Evolutionary conservation across 2,113 vertebrate genomes (phyloP), one percentile per base, ranked within the genome.

Genomic region (Trematomus loennbergii): DNA sequence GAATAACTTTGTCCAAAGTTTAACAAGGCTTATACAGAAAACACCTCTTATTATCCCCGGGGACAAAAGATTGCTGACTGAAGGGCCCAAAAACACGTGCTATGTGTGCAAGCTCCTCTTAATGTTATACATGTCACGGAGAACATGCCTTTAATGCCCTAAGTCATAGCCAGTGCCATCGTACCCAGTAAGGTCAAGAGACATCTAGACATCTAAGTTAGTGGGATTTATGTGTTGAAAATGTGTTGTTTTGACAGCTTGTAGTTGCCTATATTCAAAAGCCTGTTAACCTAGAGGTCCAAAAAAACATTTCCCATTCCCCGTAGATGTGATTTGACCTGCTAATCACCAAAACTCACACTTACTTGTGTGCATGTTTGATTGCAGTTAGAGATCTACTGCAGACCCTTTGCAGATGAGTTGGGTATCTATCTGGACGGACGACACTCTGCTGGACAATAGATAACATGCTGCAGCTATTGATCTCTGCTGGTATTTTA

Each of bases 401-500:
- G 12, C 15, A 33, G 18, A 59, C 73, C 43, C 25, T 53, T 40
- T 55, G 77, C 71, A 61, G 75, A 69, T 79, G 78, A 84, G 50
- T 61, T 52, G 66, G 83, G 88, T 78, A 45, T 91, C 90, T 92
- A 88, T 86, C 80, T 50, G 10, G 62, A 62, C 57, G 66, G 53
- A 58, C 49, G 17, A 12, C 72, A 72, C 78, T 76, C 29, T 53
- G 79, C 85, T 81, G 87, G 88, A 91, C 89, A 79, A 91, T 83
- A 89, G 81, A 84, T 89, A 86, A 90, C 90, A 93, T 89, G 90
- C 87, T 94, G 89, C 91, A 84, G 72, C 62, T 93, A 93, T 94
- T 94, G 93, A 94, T 93, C 91, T 87, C 67, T 83, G 85, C 70
- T 87, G 90, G 91, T 94, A 91, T 92, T 91, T 93, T 91, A 91